These are phyloP conservation scores for Macquaria ambigua DNA, from an alignment of 2,113 vertebrate species.

Conservation along the genomic window DNA sequence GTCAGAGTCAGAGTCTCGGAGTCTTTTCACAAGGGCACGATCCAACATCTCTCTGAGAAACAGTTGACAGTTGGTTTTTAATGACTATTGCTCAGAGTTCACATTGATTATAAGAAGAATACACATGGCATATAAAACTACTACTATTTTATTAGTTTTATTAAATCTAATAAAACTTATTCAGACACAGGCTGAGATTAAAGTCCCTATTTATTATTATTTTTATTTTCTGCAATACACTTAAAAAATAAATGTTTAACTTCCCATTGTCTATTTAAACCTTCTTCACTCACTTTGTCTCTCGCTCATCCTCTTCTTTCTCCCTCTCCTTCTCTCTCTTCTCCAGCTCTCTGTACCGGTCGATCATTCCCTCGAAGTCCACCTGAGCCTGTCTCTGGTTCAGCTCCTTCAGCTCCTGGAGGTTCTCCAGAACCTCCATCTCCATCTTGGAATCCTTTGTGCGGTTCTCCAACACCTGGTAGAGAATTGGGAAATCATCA, in stretches of 20 bases:
- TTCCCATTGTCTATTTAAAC: not conserved
- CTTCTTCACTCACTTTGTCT: slow-evolving; percentile 87
- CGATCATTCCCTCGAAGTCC: slow-evolving; percentile 92
- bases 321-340: slow-evolving; percentile 84
- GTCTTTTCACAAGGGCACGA: slow-evolving; percentile 82
- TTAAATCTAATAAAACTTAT: not conserved
- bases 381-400: slow-evolving; percentile 97
- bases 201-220: not conserved
- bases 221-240: not conserved
- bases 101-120: not conserved
- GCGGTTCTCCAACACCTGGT: slow-evolving; percentile 95
- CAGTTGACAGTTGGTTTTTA: not conserved
- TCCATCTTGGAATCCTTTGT: slow-evolving; percentile 98
- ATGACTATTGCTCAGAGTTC: not conserved
- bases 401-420: slow-evolving; percentile 97
- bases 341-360: slow-evolving; percentile 86
- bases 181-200: not conserved
- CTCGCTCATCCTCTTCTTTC: slow-evolving; percentile 91
- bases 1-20: slow-evolving; percentile 91
- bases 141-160: too few relatives aligned
- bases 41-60: slow-evolving; percentile 90
- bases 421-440: slow-evolving; percentile 98
- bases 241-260: not conserved
- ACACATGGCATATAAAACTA: not conserved
- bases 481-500: not conserved